Percentiles rank a stretch among this genome's conserved stretches.
phyloP scores from a whole-genome alignment of 2,888 invertebrate genomes.

The Pterostichus niger region DNA sequence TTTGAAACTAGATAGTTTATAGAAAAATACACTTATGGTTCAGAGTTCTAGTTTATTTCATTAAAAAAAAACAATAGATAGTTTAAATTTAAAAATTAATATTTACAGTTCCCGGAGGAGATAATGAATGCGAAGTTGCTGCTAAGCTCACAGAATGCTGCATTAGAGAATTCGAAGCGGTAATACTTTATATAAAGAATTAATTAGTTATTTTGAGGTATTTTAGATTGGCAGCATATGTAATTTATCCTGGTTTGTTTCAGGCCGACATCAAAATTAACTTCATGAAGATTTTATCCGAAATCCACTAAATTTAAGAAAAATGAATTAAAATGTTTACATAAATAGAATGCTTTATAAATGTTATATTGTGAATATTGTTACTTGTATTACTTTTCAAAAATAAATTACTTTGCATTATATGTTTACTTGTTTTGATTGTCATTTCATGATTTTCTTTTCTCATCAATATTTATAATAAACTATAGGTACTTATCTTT shows the following conservation, averaged over 20 bases:
- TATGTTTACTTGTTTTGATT: too few relatives aligned
- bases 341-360: too few relatives aligned
- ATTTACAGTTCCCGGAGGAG: slow-evolving; percentile 14
- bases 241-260: neutral
- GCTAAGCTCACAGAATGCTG: slow-evolving; percentile 40
- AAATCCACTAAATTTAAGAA: slow-evolving; percentile 1
- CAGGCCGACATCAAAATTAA: slow-evolving; percentile 5
- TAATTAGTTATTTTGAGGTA: too few relatives aligned
- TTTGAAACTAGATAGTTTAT: neutral
- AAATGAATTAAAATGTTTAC: neutral
- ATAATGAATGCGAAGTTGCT: slow-evolving; percentile 41
- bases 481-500: too few relatives aligned
- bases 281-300: neutral
- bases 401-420: too few relatives aligned
- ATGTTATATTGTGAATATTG: too few relatives aligned
- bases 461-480: too few relatives aligned
- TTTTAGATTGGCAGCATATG: too few relatives aligned
- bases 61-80: neutral
- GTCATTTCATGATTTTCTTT: too few relatives aligned
- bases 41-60: neutral
- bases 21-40: neutral
- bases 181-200: neutral
- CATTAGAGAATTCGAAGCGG: slow-evolving; percentile 26
- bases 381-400: too few relatives aligned
- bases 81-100: slow-evolving; percentile 14